phyloP scores from a whole-genome alignment of 2,797 vertebrate genomes.

The Cryptoblepharus egeriae region DNA sequence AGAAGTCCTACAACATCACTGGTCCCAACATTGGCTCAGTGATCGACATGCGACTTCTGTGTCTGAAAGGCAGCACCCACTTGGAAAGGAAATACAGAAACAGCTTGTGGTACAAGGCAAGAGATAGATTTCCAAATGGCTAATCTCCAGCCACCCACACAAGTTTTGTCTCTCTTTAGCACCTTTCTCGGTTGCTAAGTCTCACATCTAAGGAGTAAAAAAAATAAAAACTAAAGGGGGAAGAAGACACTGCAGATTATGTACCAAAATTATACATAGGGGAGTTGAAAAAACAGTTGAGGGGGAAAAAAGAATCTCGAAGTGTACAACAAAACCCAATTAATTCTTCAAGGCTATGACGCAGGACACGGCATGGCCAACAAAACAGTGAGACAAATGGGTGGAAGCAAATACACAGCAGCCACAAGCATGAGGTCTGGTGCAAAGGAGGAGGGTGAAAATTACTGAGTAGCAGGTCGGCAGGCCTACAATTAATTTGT shows the following conservation, averaged over 20 bases:
- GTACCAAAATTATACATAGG: slow-evolving; percentile 45
- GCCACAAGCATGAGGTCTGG: not conserved
- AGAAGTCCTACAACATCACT: too few species aligned
- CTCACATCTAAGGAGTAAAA: slow-evolving; percentile 63
- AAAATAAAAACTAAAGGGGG: slow-evolving; percentile 15
- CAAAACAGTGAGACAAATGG: not conserved
- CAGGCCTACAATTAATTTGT: not conserved
- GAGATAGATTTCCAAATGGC: slow-evolving; percentile 71
- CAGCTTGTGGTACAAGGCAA: slow-evolving; percentile 68
- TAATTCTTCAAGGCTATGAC: not conserved
- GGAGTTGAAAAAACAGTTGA: slow-evolving; percentile 45
- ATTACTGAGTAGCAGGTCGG: not conserved
- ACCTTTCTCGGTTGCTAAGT: slow-evolving; percentile 74
- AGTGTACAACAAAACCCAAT: not conserved
- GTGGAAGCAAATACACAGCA: not conserved
- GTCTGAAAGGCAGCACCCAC: slow-evolving; percentile 4
- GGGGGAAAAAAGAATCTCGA: not conserved
- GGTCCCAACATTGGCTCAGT: not conserved
- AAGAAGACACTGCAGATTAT: slow-evolving; percentile 60
- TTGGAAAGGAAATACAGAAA: slow-evolving; percentile 47
- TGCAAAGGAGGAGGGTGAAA: slow-evolving; percentile 2
- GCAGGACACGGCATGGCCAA: not conserved
- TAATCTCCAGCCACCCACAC: slow-evolving; percentile 73
- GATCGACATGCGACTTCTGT: not conserved
- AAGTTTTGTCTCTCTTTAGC: slow-evolving; percentile 74